A percentile compares a stretch with the other conserved stretches of the same genome.
Conservation (phyloP, 2,113 vertebrate genomes). For the Thomomys bottae region DNA sequence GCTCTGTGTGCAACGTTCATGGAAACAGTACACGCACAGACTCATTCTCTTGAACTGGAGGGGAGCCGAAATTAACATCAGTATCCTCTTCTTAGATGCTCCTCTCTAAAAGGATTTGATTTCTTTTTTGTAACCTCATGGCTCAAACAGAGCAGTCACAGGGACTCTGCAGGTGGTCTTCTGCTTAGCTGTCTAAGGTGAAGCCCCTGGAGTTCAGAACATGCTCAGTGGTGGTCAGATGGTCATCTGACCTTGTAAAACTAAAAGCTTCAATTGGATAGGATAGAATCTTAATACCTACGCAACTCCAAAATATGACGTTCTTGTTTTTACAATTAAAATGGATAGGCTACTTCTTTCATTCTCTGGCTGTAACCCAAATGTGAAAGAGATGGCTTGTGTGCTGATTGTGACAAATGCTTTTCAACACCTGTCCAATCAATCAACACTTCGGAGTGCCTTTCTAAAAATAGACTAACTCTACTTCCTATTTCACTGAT, state of each 20-base stretch:
- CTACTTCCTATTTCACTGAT: not conserved
- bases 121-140: conserved; percentile 47
- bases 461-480: conserved; percentile 66
- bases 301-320: not conserved
- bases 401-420: conserved; percentile 57
- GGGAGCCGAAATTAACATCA: conserved; percentile 54
- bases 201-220: not conserved
- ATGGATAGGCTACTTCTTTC: conserved; percentile 22
- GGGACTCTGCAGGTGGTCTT: not conserved
- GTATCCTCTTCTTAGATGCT: conserved; percentile 55
- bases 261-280: conserved; percentile 4
- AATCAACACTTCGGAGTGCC: conserved; percentile 46
- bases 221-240: not conserved
- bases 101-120: conserved; percentile 58
- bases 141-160: not conserved
- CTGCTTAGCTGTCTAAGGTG: not conserved
- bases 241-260: not conserved
- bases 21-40: not conserved
- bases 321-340: conserved; percentile 11
- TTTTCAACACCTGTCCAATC: conserved; percentile 59
- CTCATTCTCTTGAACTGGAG: conserved; percentile 41
- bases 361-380: conserved; percentile 27
- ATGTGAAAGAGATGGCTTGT: conserved; percentile 44
- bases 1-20: fast-evolving
- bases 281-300: conserved; percentile 39